These are phyloP conservation scores for Biston stratarius DNA, from an alignment of 2,888 invertebrate species.

Conservation along the genomic window DNA sequence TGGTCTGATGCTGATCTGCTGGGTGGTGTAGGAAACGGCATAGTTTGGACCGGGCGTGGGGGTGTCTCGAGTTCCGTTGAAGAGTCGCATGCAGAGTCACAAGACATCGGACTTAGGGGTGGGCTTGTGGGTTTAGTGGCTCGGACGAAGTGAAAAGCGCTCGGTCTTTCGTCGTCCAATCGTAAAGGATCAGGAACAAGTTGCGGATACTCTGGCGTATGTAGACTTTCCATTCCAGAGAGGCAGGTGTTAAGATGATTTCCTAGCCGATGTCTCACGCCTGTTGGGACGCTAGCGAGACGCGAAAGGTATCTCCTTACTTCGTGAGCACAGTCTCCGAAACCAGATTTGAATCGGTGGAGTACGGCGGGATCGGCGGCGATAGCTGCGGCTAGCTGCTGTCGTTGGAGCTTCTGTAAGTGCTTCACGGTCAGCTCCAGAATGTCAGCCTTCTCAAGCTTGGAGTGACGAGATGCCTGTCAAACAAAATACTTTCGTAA, in stretches of 20 bases:
- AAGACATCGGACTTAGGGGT: slow-evolving; percentile 90
- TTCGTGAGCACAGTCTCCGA: slow-evolving; percentile 95
- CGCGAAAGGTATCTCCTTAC: slow-evolving; percentile 90
- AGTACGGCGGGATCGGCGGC: slow-evolving; percentile 94
- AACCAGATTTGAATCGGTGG: slow-evolving; percentile 94
- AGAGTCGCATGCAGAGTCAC: slow-evolving; percentile 89
- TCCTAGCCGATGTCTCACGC: slow-evolving; percentile 88
- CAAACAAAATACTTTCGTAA: background rate
- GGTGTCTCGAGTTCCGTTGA: slow-evolving; percentile 84
- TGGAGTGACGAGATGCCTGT: slow-evolving; percentile 96
- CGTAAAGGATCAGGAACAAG: slow-evolving; percentile 84
- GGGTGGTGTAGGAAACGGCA: slow-evolving; percentile 86
- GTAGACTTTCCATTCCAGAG: slow-evolving; percentile 79
- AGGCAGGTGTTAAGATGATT: slow-evolving; percentile 89
- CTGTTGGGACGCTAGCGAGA: slow-evolving; percentile 87
- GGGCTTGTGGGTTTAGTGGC: slow-evolving; percentile 87
- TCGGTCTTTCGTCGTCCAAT: slow-evolving; percentile 76
- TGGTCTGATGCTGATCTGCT: slow-evolving; percentile 86
- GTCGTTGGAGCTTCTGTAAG: slow-evolving; percentile 94
- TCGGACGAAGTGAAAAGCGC: slow-evolving; percentile 78
- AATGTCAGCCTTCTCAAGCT: slow-evolving; percentile 98
- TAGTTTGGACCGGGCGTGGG: slow-evolving; percentile 75
- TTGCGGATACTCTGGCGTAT: slow-evolving; percentile 80
- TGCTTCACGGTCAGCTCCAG: slow-evolving; percentile 98
- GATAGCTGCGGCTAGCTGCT: slow-evolving; percentile 93